Base-by-base conservation (phyloP, 2,113 vertebrate species). In the Corythornis madagascariensis region DNA sequence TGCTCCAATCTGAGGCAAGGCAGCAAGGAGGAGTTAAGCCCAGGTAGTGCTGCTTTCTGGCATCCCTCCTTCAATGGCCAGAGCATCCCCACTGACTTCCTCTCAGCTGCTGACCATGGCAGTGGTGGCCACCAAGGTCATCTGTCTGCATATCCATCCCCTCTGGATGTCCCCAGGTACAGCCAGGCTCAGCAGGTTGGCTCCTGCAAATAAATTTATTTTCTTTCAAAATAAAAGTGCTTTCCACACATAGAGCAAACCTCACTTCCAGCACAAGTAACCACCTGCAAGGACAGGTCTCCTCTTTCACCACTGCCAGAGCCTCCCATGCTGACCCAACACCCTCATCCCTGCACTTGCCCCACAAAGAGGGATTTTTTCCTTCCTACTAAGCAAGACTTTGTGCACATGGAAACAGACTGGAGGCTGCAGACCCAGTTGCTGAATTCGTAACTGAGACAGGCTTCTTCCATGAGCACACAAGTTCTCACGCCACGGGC, bases 1-100 rank as follows among this genome's bases (percentile, higher is more conserved):
- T 2, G 21, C 28, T 52, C 11, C 7, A 0, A 6, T 8, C 8
- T 4, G n/a, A 9, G 42, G 10, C 38, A 14, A 43, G 0, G 0
- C 26, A 15, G 11, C 0, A 3, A 40, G 24, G 42, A 55, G 59
- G 42, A 60, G 35, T 16, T 7, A 9, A 24, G 11, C 20, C 65
- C 74, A 57, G 40, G 15, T 4, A 7, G 19, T 4, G 24, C 16
- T n/a, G 13, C 21, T 12, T 4, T 4, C 52, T 17, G 11, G 35
- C 31, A 52, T 10, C n/a, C 15, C 26, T 20, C 48, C 11, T 3
- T 55, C 26, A 3, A 29, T 7, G 28, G 7, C 78, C 13, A 2
- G 14, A 20, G 6, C 31, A 1, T 21, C 59, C 42, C 25, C 11
- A 4, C 20, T 4, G 2, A 17, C 25, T 47, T 52, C 21, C 26